Conservation (phyloP, 2,113 vertebrate genomes). For the Saguinus midas region DNA sequence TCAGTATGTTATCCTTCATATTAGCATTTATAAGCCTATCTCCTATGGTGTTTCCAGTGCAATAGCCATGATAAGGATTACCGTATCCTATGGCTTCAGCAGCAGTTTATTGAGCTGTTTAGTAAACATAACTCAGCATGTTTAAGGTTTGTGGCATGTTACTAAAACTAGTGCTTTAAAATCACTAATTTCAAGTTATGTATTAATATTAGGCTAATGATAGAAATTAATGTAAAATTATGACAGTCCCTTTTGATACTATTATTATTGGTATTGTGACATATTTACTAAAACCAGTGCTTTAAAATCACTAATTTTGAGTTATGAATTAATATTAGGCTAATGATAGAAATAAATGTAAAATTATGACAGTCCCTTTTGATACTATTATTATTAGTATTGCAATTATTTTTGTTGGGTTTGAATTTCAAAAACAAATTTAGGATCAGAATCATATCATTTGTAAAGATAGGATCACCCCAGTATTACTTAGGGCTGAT, state of each 20-base stretch:
- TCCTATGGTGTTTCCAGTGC: background rate
- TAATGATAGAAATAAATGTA: background rate
- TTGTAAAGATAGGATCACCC: background rate
- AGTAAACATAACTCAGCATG: background rate
- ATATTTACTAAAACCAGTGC: background rate
- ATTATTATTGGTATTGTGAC: background rate
- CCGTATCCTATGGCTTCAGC: background rate
- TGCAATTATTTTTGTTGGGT: background rate
- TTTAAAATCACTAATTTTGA: slow-evolving; percentile 19
- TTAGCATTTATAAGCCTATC: background rate
- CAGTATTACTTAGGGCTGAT: background rate
- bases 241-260: background rate
- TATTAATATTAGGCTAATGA: background rate
- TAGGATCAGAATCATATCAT: background rate
- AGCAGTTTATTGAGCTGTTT: background rate
- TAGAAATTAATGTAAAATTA: background rate
- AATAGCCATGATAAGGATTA: background rate
- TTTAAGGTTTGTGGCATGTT: background rate
- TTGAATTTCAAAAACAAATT: slow-evolving; percentile 17
- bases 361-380: background rate
- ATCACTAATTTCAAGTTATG: background rate
- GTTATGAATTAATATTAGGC: background rate
- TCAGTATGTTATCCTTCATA: background rate
- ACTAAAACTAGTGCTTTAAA: background rate
- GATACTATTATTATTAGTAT: background rate